phyloP scores from a whole-genome alignment of 2,113 vertebrate species.

The Eptesicus fuscus region DNA sequence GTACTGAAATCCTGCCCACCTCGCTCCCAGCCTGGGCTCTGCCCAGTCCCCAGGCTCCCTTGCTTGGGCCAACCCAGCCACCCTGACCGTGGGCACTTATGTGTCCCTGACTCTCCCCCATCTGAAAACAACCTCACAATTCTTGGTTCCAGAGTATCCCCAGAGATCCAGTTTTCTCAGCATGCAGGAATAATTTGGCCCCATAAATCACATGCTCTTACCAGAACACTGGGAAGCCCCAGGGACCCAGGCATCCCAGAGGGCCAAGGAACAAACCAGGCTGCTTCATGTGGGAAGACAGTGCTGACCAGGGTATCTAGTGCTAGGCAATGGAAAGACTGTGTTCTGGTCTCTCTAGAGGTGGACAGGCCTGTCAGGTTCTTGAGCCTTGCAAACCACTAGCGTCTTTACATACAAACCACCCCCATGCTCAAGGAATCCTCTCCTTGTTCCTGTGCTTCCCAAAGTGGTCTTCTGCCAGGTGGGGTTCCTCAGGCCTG shows the following conservation, averaged over 20 bases:
- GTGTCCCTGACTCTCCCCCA: background rate
- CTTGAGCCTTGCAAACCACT: background rate
- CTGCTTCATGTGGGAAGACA: background rate
- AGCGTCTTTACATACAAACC: background rate
- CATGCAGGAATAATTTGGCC: background rate
- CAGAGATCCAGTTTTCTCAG: background rate
- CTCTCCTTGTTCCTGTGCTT: background rate
- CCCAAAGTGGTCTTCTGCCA: background rate
- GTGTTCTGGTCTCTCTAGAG: background rate
- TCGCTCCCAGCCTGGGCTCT: background rate
- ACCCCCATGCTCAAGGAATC: background rate
- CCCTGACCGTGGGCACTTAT: background rate
- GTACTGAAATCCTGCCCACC: background rate
- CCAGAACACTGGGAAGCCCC: background rate
- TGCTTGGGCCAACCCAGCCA: too few species aligned
- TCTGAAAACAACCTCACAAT: background rate
- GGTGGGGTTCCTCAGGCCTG: background rate
- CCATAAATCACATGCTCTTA: background rate
- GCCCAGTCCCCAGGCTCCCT: background rate
- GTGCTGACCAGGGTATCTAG: background rate
- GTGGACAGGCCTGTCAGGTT: background rate
- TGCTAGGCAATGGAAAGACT: fast-evolving
- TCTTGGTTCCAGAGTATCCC: background rate
- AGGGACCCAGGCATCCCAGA: background rate
- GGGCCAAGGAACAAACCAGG: background rate